A percentile compares a stretch with the other conserved stretches of the same genome.
These are phyloP conservation scores for Dryomyza anilis DNA, from an alignment of 2,888 invertebrate species.

Conservation along the genomic window DNA sequence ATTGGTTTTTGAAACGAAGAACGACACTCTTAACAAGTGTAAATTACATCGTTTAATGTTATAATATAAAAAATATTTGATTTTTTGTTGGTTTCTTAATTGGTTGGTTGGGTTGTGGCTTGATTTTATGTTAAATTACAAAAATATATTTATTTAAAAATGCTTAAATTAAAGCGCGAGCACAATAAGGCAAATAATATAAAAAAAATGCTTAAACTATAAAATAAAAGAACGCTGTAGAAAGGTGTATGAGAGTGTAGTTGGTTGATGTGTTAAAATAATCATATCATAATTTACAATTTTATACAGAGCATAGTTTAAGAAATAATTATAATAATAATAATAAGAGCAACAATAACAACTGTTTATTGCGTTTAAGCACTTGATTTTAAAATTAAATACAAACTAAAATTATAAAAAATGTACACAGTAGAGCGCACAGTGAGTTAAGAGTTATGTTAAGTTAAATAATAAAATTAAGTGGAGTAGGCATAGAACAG, in stretches of 20 bases:
- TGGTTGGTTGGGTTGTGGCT: too few relatives aligned
- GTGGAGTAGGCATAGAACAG: slow-evolving; percentile 5
- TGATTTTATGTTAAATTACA: too few relatives aligned
- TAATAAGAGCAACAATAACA: slow-evolving; percentile 24
- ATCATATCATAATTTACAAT: slow-evolving; percentile 23
- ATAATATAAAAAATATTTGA: too few relatives aligned
- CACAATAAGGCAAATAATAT: neutral
- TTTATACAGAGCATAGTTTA: too few relatives aligned
- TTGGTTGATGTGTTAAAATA: neutral
- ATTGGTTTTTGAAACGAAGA: too few relatives aligned
- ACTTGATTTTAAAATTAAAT: neutral
- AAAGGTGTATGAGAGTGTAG: neutral
- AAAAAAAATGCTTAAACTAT: neutral
- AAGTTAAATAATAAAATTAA: neutral
- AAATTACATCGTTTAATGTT: too few relatives aligned
- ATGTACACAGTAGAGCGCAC: slow-evolving; percentile 10
- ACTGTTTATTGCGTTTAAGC: slow-evolving; percentile 20
- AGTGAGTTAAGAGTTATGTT: neutral
- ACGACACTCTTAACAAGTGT: too few relatives aligned
- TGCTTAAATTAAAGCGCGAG: slow-evolving; percentile 12
- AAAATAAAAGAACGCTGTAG: neutral
- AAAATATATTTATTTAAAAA: slow-evolving; percentile 13
- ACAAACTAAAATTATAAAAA: too few relatives aligned
- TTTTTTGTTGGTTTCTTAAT: too few relatives aligned
- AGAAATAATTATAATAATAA: slow-evolving; percentile 22